Evolutionary conservation across 2,888 invertebrate genomes (phyloP).

Genomic region (Pristionchus maxplancki): DNA sequence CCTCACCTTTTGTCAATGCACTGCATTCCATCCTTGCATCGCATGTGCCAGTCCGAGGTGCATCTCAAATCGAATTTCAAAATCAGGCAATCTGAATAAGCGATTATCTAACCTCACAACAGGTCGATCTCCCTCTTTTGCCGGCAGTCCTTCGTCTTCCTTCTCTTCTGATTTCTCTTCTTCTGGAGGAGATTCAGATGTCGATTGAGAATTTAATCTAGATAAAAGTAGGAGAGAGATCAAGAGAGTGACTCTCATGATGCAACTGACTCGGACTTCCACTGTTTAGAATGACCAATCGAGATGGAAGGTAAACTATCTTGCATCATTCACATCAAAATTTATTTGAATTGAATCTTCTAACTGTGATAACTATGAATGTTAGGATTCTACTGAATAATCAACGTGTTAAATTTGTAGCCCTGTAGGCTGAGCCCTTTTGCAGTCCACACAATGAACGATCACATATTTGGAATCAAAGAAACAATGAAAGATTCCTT

Average conservation of each 20-base stretch:
- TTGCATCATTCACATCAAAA: background rate
- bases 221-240: background rate
- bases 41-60: constrained; percentile 42
- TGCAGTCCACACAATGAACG: background rate
- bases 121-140: background rate
- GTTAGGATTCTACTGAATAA: background rate
- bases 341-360: too few species aligned
- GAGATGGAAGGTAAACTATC: background rate
- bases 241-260: background rate
- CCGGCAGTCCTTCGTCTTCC: background rate
- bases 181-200: background rate
- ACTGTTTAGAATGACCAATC: constrained; percentile 1
- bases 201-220: background rate
- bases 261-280: background rate
- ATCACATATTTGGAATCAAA: background rate
- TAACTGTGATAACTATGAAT: background rate
- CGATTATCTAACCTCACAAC: background rate
- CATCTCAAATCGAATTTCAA: constrained; percentile 27
- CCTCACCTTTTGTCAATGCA: constrained; percentile 51
- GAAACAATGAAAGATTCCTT: background rate
- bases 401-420: background rate
- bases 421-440: background rate
- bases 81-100: background rate
- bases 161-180: background rate
- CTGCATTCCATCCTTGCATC: constrained; percentile 45